Percentiles rank a stretch among this genome's conserved stretches.
phyloP scores from a whole-genome alignment of 92 coral and sea anemone genomes.

The Epizoanthus rinbou region DNA sequence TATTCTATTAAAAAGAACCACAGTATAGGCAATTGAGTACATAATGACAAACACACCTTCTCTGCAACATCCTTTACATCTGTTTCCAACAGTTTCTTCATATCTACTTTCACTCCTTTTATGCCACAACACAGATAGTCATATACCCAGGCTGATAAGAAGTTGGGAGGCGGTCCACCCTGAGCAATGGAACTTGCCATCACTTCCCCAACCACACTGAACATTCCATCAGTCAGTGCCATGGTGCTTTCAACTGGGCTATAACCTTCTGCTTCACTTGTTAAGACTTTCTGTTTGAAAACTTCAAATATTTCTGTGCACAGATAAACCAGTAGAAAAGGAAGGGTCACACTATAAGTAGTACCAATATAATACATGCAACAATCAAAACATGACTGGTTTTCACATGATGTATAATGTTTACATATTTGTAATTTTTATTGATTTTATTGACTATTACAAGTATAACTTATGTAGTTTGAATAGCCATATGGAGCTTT shows the following conservation, averaged over 20 bases:
- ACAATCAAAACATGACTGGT: too few relatives aligned
- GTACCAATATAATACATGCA: too few relatives aligned
- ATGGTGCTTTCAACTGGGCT: not conserved
- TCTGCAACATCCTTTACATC: not conserved
- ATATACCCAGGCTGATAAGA: constrained; percentile 27
- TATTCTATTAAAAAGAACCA: too few relatives aligned
- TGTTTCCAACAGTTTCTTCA: not conserved
- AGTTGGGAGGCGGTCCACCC: constrained; percentile 35
- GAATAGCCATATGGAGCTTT: too few relatives aligned
- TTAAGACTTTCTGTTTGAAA: not conserved
- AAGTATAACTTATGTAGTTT: too few relatives aligned
- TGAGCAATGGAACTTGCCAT: constrained; percentile 37
- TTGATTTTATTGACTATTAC: too few relatives aligned
- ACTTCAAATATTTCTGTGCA: constrained; percentile 22
- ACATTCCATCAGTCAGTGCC: constrained; percentile 19
- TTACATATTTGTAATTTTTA: too few relatives aligned
- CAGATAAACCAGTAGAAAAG: too few relatives aligned
- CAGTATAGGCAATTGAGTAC: too few relatives aligned
- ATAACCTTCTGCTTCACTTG: constrained; percentile 17
- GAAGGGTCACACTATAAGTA: too few relatives aligned
- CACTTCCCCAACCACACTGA: constrained; percentile 33
- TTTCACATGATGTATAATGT: too few relatives aligned
- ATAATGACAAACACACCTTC: too few relatives aligned
- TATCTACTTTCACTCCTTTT: constrained; percentile 31
- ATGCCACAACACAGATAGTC: constrained; percentile 35